These are phyloP conservation scores for Anastrepha obliqua DNA, from an alignment of 1,140 invertebrate species.

Conservation along the genomic window DNA sequence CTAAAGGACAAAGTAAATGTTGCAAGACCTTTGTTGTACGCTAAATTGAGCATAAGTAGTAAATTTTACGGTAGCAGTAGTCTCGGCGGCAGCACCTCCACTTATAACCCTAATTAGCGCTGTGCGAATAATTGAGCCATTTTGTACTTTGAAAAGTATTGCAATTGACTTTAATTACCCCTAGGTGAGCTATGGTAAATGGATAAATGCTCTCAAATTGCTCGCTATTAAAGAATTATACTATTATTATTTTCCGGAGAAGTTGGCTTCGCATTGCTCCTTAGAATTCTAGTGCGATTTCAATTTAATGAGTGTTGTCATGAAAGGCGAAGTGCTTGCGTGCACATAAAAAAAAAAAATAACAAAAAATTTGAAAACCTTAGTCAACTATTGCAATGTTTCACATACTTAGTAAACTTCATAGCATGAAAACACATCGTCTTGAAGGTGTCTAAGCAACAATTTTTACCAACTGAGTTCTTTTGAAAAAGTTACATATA, in stretches of 20 bases:
- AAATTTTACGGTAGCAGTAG: not conserved
- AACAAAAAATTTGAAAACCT: too few relatives aligned
- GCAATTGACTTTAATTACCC: conserved; percentile 15
- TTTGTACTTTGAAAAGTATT: not conserved
- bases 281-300: too few relatives aligned
- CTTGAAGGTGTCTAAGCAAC: too few relatives aligned
- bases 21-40: not conserved
- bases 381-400: too few relatives aligned
- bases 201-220: not conserved
- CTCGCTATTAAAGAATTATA: not conserved
- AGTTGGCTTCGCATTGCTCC: not conserved
- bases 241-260: not conserved
- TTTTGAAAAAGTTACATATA: too few relatives aligned
- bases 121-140: conserved; percentile 17
- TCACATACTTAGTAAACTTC: too few relatives aligned
- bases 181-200: not conserved
- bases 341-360: too few relatives aligned
- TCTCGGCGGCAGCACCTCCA: not conserved
- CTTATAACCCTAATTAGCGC: not conserved
- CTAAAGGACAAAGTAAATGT: not conserved
- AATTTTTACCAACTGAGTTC: too few relatives aligned
- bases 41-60: not conserved
- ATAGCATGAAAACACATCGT: too few relatives aligned
- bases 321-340: too few relatives aligned
- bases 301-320: too few relatives aligned